Evolutionary conservation across 2,888 invertebrate species (phyloP).

Genomic region (Pyrrhia umbra): DNA sequence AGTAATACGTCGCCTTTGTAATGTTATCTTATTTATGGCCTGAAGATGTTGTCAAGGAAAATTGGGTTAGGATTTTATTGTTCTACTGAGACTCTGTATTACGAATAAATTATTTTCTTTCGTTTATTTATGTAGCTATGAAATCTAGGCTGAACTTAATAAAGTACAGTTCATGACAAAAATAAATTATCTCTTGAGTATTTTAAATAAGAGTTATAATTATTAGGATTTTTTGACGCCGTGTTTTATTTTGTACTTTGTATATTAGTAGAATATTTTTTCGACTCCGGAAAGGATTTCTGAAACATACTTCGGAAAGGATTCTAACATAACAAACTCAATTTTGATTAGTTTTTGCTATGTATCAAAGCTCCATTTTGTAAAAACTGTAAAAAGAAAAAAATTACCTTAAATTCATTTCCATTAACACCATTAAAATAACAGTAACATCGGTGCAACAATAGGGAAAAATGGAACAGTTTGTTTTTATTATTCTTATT

Average conservation of each 20-base stretch:
- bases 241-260: no score
- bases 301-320: no score
- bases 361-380: background rate
- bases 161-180: no score
- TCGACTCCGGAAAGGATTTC: no score
- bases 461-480: conserved; percentile 23
- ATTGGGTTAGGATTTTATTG: background rate
- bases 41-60: background rate
- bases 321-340: no score
- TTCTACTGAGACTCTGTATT: background rate
- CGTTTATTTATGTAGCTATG: background rate
- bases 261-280: no score
- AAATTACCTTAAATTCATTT: conserved; percentile 1
- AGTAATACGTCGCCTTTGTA: background rate
- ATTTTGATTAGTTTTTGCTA: no score
- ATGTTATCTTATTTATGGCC: background rate
- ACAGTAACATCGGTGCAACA: conserved; percentile 33
- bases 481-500: conserved; percentile 39
- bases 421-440: conserved; percentile 19
- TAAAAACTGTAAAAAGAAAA: conserved; percentile 2
- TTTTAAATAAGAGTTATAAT: no score
- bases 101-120: background rate
- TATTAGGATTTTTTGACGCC: no score
- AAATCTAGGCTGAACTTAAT: no score
- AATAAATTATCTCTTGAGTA: no score